A percentile compares a stretch with the other conserved stretches of the same genome.
phyloP scores from a whole-genome alignment of 2,113 vertebrate species.

The Zapus hudsonius region DNA sequence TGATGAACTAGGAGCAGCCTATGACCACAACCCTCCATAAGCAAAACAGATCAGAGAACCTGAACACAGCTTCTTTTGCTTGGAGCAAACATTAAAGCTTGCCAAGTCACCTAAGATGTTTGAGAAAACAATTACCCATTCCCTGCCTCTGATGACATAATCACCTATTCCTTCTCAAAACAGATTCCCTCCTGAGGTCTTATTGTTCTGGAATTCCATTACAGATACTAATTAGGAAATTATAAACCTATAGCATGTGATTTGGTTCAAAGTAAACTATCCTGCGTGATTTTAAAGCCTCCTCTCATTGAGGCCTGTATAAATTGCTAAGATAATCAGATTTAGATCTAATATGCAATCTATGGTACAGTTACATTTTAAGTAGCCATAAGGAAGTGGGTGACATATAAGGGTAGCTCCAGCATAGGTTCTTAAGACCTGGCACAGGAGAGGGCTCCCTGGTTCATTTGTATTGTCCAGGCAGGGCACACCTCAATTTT shows the following conservation, averaged over 20 bases:
- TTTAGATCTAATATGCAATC: background rate
- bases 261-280: slow-evolving; percentile 24
- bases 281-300: background rate
- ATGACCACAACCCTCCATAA: background rate
- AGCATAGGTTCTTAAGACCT: background rate
- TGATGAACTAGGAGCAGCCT: background rate
- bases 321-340: slow-evolving; percentile 3
- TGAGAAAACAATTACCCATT: background rate
- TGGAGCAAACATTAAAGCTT: background rate
- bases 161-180: background rate
- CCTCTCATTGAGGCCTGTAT: background rate
- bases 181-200: background rate
- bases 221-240: slow-evolving; percentile 10
- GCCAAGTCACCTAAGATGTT: background rate
- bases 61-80: background rate
- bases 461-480: background rate
- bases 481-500: background rate
- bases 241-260: background rate
- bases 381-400: background rate
- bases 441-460: background rate
- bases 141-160: background rate
- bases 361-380: background rate
- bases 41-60: background rate
- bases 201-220: background rate
- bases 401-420: background rate